Percentiles rank a stretch among this genome's conserved stretches.
phyloP scores from a whole-genome alignment of 37 sponge, comb jelly and placozoan species.

The Geodia barretti region DNA sequence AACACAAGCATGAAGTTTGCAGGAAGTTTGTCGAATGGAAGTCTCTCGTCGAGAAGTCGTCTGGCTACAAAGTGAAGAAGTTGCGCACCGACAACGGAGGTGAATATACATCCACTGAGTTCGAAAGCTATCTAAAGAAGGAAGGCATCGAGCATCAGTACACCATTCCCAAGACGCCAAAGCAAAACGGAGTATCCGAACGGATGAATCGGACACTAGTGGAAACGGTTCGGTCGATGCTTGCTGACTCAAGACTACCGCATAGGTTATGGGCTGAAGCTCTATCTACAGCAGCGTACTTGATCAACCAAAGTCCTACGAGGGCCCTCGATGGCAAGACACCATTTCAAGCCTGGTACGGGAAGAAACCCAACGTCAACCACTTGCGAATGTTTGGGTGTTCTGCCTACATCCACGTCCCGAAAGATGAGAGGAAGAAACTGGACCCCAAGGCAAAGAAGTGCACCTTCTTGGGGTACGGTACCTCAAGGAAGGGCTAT shows the following conservation, averaged over 20 bases:
- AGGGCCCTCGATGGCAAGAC: slow-evolving; percentile 5
- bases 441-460: slow-evolving; percentile 51
- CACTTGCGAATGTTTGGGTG: slow-evolving; percentile 44
- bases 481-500: slow-evolving; percentile 44
- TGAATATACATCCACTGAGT: slow-evolving; percentile 56
- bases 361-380: slow-evolving; percentile 4
- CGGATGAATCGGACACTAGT: slow-evolving; percentile 58
- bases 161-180: slow-evolving; percentile 46
- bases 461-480: slow-evolving; percentile 45
- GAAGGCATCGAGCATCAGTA: slow-evolving; percentile 38
- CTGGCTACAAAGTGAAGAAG: slow-evolving; percentile 42
- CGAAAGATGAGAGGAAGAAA: slow-evolving; percentile 49
- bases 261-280: slow-evolving; percentile 35
- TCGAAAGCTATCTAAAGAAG: slow-evolving; percentile 31
- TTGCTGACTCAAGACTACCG: slow-evolving; percentile 38
- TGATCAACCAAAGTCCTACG: slow-evolving; percentile 54
- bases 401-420: slow-evolving; percentile 30
- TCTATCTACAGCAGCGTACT: slow-evolving; percentile 47
- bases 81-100: slow-evolving; percentile 57
- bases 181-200: slow-evolving; percentile 50
- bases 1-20: slow-evolving; percentile 39
- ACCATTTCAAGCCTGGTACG: slow-evolving; percentile 10
- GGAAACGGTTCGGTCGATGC: slow-evolving; percentile 66
- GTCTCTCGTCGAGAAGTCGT: slow-evolving; percentile 19
- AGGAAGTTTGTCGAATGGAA: slow-evolving; percentile 43